Evolutionary conservation across 2,888 invertebrate genomes (phyloP), one percentile per base, ranked within the genome.

Genomic region (Eilema sororculum): DNA sequence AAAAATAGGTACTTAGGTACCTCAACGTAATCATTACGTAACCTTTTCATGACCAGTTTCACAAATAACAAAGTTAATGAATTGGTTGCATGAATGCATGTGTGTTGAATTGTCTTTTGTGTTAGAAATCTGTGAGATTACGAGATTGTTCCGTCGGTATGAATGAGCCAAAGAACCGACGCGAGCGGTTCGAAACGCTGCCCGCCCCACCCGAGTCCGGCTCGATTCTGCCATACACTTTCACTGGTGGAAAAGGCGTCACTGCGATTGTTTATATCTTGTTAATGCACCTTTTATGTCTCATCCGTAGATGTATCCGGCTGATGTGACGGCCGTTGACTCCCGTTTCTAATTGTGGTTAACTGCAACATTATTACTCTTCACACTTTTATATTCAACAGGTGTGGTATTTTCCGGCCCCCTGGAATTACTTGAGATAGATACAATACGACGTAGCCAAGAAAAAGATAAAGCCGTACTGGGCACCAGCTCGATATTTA

Each of bases 241-340:
- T 84, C 84, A 84, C 84, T 84, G 77, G 73, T 78, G 76, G 81
- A 77, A 80, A 82, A 83, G 79, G 79, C 79, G 78, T 56, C 74
- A 68, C 67, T 74, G 76, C 83, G 71, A 85, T 87, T 87, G 87
- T 86, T 85, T 86, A 81, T 81, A 80, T 78, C 81, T 83, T 80
- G 78, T 80, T 87, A 88, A 89, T 87, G 86, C 82, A 82, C 83
- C 86, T 90, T 89, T 88, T 89, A 86, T 87, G 77, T 77, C 78
- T 82, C 84, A 75, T 86, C 86, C 66, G 66, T 87, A 88, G 89
- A 90, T 90, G 87, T 90, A 90, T 93, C 91, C 91, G 91, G 88
- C 87, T 90, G 88, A 90, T 89, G 86, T 78, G 83, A 84, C 84
- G 91, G 89, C 87, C 90, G 86, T 89, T 91, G 90, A 89, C 91